Evolutionary conservation across 53 echinoderm and acorn worm genomes (phyloP).

Genomic region (Hippasteria phrygiana): DNA sequence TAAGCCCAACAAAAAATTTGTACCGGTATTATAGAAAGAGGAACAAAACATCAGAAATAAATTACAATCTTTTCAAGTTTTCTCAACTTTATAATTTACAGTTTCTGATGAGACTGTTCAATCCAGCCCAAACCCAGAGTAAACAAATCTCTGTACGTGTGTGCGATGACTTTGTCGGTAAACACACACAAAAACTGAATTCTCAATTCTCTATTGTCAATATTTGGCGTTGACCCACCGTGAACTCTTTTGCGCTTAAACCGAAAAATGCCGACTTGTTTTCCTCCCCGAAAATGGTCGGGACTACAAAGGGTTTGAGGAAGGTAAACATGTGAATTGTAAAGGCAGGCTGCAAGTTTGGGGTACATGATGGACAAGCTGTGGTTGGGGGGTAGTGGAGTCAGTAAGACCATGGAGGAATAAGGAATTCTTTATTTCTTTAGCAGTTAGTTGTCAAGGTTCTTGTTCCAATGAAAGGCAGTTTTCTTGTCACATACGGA

Average conservation of each 20-base stretch:
- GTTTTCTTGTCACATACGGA: too few species aligned
- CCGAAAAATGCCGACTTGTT: neutral
- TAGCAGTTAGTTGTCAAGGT: neutral
- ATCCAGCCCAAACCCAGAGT: too few species aligned
- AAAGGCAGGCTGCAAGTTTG: neutral
- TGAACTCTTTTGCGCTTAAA: conserved; percentile 13
- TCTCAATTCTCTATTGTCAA: neutral
- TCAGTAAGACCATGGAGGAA: neutral
- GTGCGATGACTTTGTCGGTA: neutral
- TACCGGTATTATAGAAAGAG: too few species aligned
- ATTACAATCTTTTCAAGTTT: too few species aligned
- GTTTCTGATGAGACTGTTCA: too few species aligned
- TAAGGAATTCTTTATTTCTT: too few species aligned
- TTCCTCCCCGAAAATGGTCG: neutral
- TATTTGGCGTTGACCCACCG: conserved; percentile 26
- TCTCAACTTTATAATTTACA: too few species aligned
- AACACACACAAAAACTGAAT: neutral
- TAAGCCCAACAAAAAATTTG: too few species aligned
- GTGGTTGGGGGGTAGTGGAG: neutral
- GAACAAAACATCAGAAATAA: too few species aligned
- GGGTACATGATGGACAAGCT: neutral
- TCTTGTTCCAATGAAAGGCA: too few species aligned
- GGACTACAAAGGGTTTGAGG: neutral
- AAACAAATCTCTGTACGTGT: too few species aligned
- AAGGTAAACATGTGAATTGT: neutral